Evolutionary conservation across 2,113 vertebrate genomes (phyloP).

Genomic region (Prunella fulvescens): DNA sequence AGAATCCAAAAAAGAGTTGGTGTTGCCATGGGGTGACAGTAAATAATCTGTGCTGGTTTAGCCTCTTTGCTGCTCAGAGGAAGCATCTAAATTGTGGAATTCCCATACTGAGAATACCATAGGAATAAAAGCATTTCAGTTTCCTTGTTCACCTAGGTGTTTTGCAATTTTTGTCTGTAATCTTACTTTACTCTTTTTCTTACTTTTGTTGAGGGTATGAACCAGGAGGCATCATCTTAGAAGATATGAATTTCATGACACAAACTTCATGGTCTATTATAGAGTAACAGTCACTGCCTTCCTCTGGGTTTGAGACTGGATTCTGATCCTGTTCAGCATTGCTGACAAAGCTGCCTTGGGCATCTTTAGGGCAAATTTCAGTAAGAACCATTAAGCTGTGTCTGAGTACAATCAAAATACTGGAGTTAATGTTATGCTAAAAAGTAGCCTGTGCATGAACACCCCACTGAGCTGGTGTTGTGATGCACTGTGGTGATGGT

Average conservation of each 20-base stretch:
- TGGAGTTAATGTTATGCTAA: neutral
- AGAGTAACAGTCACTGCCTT: neutral
- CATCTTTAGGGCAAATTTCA: neutral
- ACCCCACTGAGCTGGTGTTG: neutral
- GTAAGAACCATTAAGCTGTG: neutral
- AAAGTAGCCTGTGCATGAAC: neutral
- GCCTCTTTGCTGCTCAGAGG: neutral
- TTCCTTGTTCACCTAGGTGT: neutral
- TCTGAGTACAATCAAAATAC: neutral
- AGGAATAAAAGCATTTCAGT: neutral
- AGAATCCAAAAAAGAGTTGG: neutral
- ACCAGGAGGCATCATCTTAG: neutral
- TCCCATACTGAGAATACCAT: neutral
- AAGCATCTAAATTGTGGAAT: neutral
- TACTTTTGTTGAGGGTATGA: neutral
- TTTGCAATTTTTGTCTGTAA: neutral
- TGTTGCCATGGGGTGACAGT: no score
- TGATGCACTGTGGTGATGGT: rapidly evolving
- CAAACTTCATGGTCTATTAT: neutral
- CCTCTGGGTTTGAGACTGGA: neutral
- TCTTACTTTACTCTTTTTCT: neutral
- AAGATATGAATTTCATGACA: neutral
- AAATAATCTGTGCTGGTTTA: neutral
- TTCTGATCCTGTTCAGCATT: neutral
- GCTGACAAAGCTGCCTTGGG: neutral